Percentiles rank a stretch among this genome's conserved stretches.
phyloP scores from a whole-genome alignment of 2,113 vertebrate species.

The Alligator mississippiensis region DNA sequence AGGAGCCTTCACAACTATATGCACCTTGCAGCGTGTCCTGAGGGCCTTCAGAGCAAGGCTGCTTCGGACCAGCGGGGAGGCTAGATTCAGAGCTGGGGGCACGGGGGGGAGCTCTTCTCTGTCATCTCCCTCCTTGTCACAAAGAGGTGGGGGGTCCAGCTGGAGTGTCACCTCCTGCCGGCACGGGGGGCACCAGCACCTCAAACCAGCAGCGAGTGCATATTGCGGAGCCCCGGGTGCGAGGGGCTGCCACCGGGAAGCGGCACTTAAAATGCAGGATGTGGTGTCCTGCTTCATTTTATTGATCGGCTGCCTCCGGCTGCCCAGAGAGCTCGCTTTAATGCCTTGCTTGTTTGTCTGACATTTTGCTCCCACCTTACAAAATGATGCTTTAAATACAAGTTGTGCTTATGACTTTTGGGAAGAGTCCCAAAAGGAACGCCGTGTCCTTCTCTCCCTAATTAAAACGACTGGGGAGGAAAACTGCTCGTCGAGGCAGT shows the following conservation, averaged over 20 bases:
- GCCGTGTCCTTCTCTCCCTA: not conserved
- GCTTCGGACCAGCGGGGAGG: too few species aligned
- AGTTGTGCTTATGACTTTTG: not conserved
- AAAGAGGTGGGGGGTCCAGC: not conserved
- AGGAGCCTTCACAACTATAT: not conserved
- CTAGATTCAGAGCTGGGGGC: not conserved
- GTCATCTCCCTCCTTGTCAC: not conserved
- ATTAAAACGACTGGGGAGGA: not conserved
- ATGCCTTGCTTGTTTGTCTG: not conserved
- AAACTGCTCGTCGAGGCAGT: not conserved
- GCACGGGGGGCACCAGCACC: too few species aligned
- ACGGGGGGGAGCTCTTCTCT: not conserved
- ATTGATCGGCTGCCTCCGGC: not conserved
- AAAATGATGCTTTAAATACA: not conserved
- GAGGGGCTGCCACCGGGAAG: not conserved
- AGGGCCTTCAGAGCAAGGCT: not conserved
- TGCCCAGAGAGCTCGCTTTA: not conserved
- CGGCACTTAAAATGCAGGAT: not conserved
- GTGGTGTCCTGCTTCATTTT: not conserved
- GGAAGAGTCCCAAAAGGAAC: not conserved
- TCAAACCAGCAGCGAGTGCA: too few species aligned
- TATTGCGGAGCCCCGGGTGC: fast-evolving
- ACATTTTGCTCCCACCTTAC: not conserved
- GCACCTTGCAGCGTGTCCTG: not conserved
- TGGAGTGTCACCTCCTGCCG: not conserved